Conservation (phyloP, 2,113 vertebrate species). For the Hystrix brachyura region DNA sequence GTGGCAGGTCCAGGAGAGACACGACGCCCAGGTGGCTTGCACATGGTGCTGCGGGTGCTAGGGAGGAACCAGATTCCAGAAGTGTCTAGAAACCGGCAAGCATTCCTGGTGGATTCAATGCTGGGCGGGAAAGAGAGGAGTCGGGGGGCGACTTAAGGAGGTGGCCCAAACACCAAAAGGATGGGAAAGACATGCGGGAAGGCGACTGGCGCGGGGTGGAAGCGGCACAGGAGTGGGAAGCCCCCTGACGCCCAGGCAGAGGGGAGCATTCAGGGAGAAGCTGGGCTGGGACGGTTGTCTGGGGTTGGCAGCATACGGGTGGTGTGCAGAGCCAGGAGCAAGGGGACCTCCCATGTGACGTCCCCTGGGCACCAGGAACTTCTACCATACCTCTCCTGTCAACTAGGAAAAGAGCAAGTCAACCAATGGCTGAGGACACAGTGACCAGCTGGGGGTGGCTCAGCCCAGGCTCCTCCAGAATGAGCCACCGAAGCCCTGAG, state of each 20-base stretch:
- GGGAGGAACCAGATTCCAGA: not conserved
- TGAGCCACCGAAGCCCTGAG: not conserved
- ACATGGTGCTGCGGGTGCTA: too few relatives aligned
- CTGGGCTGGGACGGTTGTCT: not conserved
- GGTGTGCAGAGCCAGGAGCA: not conserved
- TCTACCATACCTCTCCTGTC: not conserved
- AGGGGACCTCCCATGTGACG: not conserved
- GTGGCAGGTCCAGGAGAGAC: not conserved
- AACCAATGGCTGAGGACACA: not conserved
- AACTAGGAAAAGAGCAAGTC: not conserved
- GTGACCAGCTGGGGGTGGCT: not conserved
- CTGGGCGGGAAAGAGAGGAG: not conserved
- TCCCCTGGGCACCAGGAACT: not conserved
- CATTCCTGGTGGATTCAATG: not conserved
- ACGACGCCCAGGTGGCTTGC: too few relatives aligned
- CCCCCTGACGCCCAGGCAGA: not conserved
- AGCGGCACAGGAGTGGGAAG: not conserved
- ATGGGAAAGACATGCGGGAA: not conserved
- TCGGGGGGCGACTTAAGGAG: not conserved
- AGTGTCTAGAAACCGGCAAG: not conserved
- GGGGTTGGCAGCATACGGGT: not conserved
- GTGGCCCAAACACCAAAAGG: not conserved
- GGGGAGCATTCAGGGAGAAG: not conserved
- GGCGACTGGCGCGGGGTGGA: not conserved
- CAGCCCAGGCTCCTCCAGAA: not conserved